phyloP scores from a whole-genome alignment of 2,888 invertebrate genomes.

The Acanthosepion esculentum region DNA sequence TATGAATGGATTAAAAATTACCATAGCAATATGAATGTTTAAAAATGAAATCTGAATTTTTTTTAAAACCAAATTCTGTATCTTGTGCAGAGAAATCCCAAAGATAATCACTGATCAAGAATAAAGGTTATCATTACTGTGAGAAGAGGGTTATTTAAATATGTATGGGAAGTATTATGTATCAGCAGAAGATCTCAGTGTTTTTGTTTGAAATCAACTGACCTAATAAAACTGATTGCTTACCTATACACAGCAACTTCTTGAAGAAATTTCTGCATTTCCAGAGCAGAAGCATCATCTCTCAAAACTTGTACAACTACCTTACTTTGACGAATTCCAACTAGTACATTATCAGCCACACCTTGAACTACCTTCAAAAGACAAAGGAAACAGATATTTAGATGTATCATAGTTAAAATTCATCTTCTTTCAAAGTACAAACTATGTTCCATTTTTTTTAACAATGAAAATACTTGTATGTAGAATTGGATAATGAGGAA shows the following conservation, averaged over 20 bases:
- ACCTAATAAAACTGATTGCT: not conserved
- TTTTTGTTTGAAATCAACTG: too few relatives aligned
- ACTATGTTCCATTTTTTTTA: not conserved
- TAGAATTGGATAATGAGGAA: not conserved
- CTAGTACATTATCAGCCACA: conserved; percentile 79
- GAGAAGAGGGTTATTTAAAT: too few relatives aligned
- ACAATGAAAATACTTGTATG: not conserved
- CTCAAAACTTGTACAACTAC: conserved; percentile 88
- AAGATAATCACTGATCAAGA: too few relatives aligned
- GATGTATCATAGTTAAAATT: not conserved
- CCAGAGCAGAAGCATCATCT: conserved; percentile 84
- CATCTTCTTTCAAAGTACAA: not conserved
- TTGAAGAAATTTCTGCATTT: conserved; percentile 86
- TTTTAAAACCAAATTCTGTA: too few relatives aligned
- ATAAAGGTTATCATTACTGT: too few relatives aligned
- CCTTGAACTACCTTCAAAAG: conserved; percentile 85
- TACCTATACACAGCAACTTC: conserved; percentile 81
- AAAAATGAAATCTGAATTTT: too few relatives aligned
- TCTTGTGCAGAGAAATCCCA: too few relatives aligned
- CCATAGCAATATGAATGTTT: too few relatives aligned
- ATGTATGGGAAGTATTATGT: too few relatives aligned
- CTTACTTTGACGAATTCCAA: conserved; percentile 74
- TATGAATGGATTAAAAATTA: too few relatives aligned
- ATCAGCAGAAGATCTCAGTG: too few relatives aligned
- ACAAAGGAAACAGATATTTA: not conserved